Evolutionary conservation across 2,113 vertebrate genomes (phyloP).

Genomic region (Atlantisia rogersi): DNA sequence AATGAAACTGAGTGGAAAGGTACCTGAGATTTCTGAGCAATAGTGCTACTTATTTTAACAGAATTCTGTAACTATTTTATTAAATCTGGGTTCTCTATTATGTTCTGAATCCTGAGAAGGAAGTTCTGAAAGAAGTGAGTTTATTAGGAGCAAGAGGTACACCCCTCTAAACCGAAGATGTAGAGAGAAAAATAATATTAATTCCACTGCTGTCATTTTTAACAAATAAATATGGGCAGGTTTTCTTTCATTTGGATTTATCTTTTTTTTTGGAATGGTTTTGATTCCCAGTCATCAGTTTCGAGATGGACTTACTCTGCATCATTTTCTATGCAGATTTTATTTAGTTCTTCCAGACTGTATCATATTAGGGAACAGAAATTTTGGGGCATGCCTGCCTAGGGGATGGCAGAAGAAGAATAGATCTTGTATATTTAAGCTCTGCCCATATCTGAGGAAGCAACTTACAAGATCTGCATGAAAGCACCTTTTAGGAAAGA

Average conservation of each 20-base stretch:
- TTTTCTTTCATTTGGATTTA: neutral
- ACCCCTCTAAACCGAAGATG: neutral
- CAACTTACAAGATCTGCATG: neutral
- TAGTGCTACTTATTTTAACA: neutral
- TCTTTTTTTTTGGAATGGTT: neutral
- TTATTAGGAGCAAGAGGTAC: neutral
- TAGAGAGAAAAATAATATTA: neutral
- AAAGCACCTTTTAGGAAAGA: neutral
- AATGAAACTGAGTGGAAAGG: neutral
- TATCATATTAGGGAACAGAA: neutral
- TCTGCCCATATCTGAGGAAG: neutral
- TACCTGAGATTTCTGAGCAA: neutral
- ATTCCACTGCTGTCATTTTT: neutral
- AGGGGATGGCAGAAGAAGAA: neutral
- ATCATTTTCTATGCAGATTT: neutral
- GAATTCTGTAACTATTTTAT: conserved; percentile 8
- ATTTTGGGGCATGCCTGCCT: neutral
- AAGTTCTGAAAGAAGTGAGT: neutral
- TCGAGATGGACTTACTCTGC: neutral
- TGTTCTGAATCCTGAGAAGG: neutral
- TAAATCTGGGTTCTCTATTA: neutral
- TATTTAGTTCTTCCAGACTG: neutral
- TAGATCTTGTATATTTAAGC: neutral
- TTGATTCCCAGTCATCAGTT: neutral
- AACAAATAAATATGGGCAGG: neutral